Evolutionary conservation across 2,113 vertebrate genomes (phyloP).

Genomic region (Siniperca chuatsi): DNA sequence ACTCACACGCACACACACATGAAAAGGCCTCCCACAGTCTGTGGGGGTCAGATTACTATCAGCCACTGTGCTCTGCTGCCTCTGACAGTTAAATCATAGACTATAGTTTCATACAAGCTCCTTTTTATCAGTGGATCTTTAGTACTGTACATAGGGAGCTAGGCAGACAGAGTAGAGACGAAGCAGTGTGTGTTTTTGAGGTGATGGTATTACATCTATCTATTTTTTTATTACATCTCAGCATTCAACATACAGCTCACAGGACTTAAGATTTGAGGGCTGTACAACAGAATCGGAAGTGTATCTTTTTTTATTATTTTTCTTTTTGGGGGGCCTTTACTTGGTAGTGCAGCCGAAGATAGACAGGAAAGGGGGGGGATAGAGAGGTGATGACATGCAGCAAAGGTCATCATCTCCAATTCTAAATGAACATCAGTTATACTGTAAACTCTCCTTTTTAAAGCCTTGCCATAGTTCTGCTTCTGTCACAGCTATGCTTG

Average conservation of each 20-base stretch:
- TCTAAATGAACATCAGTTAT: too few species aligned
- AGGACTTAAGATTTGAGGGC: background rate
- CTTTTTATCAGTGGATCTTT: constrained; percentile 6
- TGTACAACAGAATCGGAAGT: background rate
- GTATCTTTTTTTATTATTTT: background rate
- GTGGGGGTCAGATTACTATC: constrained; percentile 16
- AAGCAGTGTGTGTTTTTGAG: constrained; percentile 7
- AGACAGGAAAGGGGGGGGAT: too few species aligned
- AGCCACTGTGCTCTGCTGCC: background rate
- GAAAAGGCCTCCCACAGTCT: background rate
- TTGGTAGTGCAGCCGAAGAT: too few species aligned
- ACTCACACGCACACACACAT: background rate
- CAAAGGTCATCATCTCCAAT: too few species aligned
- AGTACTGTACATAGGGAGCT: background rate
- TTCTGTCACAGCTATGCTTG: too few species aligned
- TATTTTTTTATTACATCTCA: background rate
- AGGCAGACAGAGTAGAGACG: background rate
- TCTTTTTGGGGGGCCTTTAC: too few species aligned
- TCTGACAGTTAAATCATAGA: constrained; percentile 14
- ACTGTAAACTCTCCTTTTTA: too few species aligned
- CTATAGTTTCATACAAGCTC: constrained; percentile 24
- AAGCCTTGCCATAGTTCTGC: too few species aligned
- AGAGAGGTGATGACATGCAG: too few species aligned
- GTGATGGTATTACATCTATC: background rate
- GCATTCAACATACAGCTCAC: background rate